Base-by-base conservation (phyloP, 2,113 vertebrate genomes). In the Castor canadensis region DNA sequence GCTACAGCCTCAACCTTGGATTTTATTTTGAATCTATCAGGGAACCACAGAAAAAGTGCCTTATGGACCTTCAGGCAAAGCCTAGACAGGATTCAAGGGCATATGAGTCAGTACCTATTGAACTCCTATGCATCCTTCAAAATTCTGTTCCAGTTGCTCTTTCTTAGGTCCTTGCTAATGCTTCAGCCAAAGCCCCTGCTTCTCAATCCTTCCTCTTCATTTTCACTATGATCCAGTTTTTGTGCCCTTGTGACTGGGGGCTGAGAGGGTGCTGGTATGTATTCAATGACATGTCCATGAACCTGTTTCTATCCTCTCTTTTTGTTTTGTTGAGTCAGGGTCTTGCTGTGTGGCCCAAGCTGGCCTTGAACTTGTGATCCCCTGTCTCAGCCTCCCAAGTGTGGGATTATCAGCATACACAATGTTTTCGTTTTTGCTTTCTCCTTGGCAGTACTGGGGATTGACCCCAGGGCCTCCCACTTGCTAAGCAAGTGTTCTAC, bases 101-200 rank as follows among this genome's bases (percentile, higher is more conserved):
- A 6, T 17, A 62, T 75, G 38, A 60, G 32, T n/a, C 43, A 79
- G 28, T 49, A 4, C 40, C 9, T 77, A 17, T 35, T 7, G 49
- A 95, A 89, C 73, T 52, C 84, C 76, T 82, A 6, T 24, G 22
- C 56, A 93, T 67, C 84, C 87, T 86, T 90, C 76, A 96, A 82
- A 96, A 93, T 73, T 43, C 81, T 60, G 32, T 58, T 54, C 85
- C 17, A 47, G 32, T 87, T 58, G 38, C 4, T 45, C 43, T 89
- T 72, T 38, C 60, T 11, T 62, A 45, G 69, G 80, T 49, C 32
- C 56, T 77, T 69, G 24, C 77, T 88, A 54, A 58, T 81, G 60
- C 26, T 88, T 30, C 40, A 89, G 58, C 11, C 30, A 9, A 66
- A 94, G 45, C 13, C n/a, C 26, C 38, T 64, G n/a, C 17, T 92